Conservation (phyloP, 2,888 invertebrate genomes). For the Pyralis farinalis region DNA sequence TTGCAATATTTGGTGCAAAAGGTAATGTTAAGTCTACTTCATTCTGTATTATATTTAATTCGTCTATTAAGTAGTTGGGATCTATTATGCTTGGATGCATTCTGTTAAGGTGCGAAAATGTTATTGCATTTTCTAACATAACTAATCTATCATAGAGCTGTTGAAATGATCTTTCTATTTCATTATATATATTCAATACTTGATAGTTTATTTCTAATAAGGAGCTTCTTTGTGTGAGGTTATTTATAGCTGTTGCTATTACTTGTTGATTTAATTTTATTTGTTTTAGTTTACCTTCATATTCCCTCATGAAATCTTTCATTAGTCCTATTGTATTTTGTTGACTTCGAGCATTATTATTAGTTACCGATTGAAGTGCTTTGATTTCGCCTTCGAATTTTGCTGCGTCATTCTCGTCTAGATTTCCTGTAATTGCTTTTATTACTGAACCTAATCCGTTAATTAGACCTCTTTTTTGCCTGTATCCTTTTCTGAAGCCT, state of each 20-base stretch:
- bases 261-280: not conserved
- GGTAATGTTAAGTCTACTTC: not conserved
- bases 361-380: not conserved
- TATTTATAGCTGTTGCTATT: not conserved
- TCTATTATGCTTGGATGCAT: slow-evolving; percentile 11
- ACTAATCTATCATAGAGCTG: slow-evolving; percentile 15
- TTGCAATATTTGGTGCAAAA: not conserved
- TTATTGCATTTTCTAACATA: slow-evolving; percentile 5
- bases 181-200: not conserved
- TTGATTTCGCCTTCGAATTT: not conserved
- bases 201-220: not conserved
- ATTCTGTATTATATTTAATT: not conserved
- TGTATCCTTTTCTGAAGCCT: slow-evolving; percentile 7
- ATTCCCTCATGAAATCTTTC: slow-evolving; percentile 6
- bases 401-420: slow-evolving; percentile 15
- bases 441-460: slow-evolving; percentile 17
- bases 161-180: slow-evolving; percentile 8
- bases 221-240: not conserved
- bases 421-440: slow-evolving; percentile 20
- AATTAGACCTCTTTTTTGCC: slow-evolving; percentile 15
- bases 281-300: not conserved
- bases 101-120: slow-evolving; percentile 3
- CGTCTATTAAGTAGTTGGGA: not conserved
- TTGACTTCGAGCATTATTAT: no score
- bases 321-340: not conserved